These are phyloP conservation scores for Taenioides sp. DNA, from an alignment of 2,797 vertebrate species.

Conservation along the genomic window DNA sequence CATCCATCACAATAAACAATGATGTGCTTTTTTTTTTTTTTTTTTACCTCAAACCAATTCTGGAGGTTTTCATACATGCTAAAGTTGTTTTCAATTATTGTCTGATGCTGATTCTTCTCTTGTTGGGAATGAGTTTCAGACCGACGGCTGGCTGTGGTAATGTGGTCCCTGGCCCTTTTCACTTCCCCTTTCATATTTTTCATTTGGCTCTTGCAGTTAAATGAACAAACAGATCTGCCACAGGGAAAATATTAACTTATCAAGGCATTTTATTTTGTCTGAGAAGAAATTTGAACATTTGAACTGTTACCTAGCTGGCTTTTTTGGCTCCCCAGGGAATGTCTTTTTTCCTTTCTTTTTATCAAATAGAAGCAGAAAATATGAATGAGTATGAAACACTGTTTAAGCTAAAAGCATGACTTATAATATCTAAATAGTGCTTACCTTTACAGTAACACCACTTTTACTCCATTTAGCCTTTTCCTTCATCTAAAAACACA, in stretches of 20 bases:
- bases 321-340: constrained; percentile 83
- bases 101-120: constrained; percentile 17
- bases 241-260: not conserved
- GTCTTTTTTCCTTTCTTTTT: constrained; percentile 44
- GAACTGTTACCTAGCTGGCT: constrained; percentile 79
- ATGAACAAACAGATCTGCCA: constrained; percentile 5
- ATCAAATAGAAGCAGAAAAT: constrained; percentile 54
- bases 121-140: constrained; percentile 4
- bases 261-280: not conserved
- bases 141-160: not conserved
- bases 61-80: constrained; percentile 22
- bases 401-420: not conserved
- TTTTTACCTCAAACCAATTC: constrained; percentile 55
- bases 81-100: fast-evolving
- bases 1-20: not conserved
- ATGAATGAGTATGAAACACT: not conserved
- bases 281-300: not conserved
- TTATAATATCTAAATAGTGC: not conserved
- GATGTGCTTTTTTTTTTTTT: not conserved
- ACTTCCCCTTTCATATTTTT: constrained; percentile 2
- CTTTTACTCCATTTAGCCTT: not conserved
- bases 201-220: constrained; percentile 32
- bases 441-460: not conserved
- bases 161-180: not conserved
- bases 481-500: constrained; percentile 46